Percentiles rank a stretch among this genome's conserved stretches.
Evolutionary conservation across 2,797 vertebrate genomes (phyloP).

Genomic region (Cossypha heuglini): DNA sequence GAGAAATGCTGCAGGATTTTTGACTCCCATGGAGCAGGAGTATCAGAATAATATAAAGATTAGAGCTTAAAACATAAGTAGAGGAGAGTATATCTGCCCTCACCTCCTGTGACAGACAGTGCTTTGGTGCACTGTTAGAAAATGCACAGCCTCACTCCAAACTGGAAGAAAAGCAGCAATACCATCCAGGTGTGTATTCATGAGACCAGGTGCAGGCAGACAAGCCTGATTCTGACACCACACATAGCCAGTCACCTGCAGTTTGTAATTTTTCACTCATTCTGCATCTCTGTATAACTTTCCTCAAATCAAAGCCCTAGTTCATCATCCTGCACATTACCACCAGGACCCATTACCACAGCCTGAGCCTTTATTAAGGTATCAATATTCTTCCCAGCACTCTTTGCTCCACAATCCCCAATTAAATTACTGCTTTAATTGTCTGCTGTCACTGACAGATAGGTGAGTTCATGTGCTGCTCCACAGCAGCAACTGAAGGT

Average conservation of each 20-base stretch:
- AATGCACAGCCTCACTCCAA: background rate
- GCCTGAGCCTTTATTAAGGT: constrained; percentile 55
- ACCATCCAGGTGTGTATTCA: background rate
- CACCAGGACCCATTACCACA: constrained; percentile 43
- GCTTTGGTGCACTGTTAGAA: background rate
- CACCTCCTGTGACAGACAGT: background rate
- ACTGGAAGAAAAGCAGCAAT: background rate
- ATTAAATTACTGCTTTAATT: constrained; percentile 64
- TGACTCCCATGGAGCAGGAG: constrained; percentile 17
- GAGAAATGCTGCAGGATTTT: constrained; percentile 1
- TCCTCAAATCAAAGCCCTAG: background rate
- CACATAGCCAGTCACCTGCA: background rate
- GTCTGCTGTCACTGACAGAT: constrained; percentile 46
- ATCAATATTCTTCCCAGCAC: constrained; percentile 55
- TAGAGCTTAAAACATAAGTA: background rate
- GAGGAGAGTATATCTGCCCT: background rate
- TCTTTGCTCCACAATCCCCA: constrained; percentile 44
- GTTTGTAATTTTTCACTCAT: background rate
- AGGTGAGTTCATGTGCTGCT: background rate
- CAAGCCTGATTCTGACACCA: background rate
- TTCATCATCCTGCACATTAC: constrained; percentile 14
- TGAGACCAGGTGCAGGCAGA: background rate
- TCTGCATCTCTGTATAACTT: background rate
- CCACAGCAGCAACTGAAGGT: background rate
- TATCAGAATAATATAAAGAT: constrained; percentile 13